Evolutionary conservation across 2,797 vertebrate genomes (phyloP), one percentile per base, ranked within the genome.

Genomic region (Sebastolobus alascanus): DNA sequence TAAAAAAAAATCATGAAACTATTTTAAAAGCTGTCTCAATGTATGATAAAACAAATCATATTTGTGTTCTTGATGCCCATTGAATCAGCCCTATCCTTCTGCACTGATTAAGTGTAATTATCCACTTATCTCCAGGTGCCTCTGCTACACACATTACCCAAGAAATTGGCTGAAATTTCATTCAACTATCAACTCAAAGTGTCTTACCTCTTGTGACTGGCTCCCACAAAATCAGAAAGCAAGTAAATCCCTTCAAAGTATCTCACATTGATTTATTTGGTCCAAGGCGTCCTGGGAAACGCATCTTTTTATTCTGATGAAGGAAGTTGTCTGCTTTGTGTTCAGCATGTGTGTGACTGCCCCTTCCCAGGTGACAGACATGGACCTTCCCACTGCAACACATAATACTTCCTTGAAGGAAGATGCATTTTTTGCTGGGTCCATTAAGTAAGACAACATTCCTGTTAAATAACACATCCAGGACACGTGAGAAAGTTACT

Each of bases 151-250:
- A 58, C 12, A 22, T 31, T 4, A 35, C 7, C 5, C 5, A 9
- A 46, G 8, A 35, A 80, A 67, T 68, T 61, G 1, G 73, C 43
- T 52, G 0, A 58, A 27, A 40, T 58, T 12, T 25, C 0, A 43
- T 60, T 31, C 10, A 56, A 6, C 4, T 56, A 5, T 55, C 0
- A 35, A 29, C 16, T 46, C 6, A 65, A 71, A 86, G 16, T 18
- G 22, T 72, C 86, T 88, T 90, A 94, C 92, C 92, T 90, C 4
- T 79, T 74, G 11, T 79, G 35, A 60, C 7, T 1, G 2, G 22
- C 27, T 55, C 4, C 58, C 40, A 54, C 22, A 1, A 8, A 25
- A 54, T 50, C 12, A 27, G 71, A 77, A 74, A 27, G 9, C 2
- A 56, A 79, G 25, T 9, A 35, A 72, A 70, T 75, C 68, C 25